These are phyloP conservation scores for Metellina segmentata DNA, from an alignment of 2,888 invertebrate species.

Conservation along the genomic window DNA sequence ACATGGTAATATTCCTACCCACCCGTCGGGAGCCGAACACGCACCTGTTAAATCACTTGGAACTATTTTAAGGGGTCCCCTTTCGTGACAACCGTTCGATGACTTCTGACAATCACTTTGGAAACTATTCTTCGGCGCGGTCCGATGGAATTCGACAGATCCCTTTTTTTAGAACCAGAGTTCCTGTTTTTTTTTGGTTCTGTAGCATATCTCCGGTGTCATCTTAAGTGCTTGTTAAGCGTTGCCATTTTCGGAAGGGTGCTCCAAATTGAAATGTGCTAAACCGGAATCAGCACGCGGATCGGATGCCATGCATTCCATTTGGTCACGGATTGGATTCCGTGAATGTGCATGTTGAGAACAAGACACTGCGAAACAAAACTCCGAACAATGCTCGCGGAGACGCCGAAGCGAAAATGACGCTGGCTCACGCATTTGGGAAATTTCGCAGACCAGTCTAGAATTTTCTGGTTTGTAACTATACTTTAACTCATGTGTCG, in stretches of 20 bases:
- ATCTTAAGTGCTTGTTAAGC: slow-evolving; percentile 14
- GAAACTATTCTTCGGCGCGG: not conserved
- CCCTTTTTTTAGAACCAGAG: not conserved
- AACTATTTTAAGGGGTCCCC: not conserved
- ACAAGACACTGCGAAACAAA: too few relatives aligned
- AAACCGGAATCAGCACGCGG: slow-evolving; percentile 12
- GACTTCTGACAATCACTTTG: not conserved
- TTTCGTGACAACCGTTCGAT: slow-evolving; percentile 27
- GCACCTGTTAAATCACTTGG: too few relatives aligned
- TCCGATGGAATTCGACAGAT: not conserved
- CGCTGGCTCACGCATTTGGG: too few relatives aligned
- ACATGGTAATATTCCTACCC: not conserved
- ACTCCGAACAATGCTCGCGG: too few relatives aligned
- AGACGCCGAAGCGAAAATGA: too few relatives aligned
- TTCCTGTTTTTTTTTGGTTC: too few relatives aligned
- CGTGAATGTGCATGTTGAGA: too few relatives aligned
- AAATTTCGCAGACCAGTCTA: too few relatives aligned
- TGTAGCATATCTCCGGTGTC: slow-evolving; percentile 17
- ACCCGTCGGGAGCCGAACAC: not conserved
- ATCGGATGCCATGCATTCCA: not conserved
- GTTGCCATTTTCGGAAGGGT: not conserved
- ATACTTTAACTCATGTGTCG: too few relatives aligned
- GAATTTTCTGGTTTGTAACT: too few relatives aligned
- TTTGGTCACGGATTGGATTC: too few relatives aligned
- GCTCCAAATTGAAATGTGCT: slow-evolving; percentile 19